phyloP scores from a whole-genome alignment of 1,140 invertebrate genomes.

The Lordiphosa stackelbergi region DNA sequence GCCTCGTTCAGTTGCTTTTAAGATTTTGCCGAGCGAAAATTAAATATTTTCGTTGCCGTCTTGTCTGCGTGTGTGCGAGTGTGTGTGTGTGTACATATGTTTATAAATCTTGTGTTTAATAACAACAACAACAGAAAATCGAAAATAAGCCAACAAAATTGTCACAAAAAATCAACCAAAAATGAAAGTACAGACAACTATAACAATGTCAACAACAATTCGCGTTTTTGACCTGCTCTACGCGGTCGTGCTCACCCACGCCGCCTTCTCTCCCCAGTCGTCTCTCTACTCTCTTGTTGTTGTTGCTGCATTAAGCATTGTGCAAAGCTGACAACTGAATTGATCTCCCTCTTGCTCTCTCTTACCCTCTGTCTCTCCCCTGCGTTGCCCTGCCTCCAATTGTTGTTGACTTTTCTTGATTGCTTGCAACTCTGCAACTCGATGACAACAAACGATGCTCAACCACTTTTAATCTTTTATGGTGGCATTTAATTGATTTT shows the following conservation, averaged over 20 bases:
- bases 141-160: slow-evolving; percentile 34
- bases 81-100: slow-evolving; percentile 23
- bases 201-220: slow-evolving; percentile 65
- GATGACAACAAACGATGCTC: too few relatives aligned
- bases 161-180: slow-evolving; percentile 29
- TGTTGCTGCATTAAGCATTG: slow-evolving; percentile 34
- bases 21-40: slow-evolving; percentile 76
- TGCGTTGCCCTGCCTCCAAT: background rate
- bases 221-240: slow-evolving; percentile 61
- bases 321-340: slow-evolving; percentile 30
- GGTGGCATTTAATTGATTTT: slow-evolving; percentile 63
- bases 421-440: slow-evolving; percentile 27
- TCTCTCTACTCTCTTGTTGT: slow-evolving; percentile 4
- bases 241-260: slow-evolving; percentile 39
- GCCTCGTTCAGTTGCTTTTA: slow-evolving; percentile 74
- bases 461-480: slow-evolving; percentile 17
- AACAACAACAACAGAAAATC: slow-evolving; percentile 27
- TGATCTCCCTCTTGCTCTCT: slow-evolving; percentile 9
- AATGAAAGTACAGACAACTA: slow-evolving; percentile 54
- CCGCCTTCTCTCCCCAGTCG: slow-evolving; percentile 14
- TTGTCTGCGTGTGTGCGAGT: slow-evolving; percentile 26
- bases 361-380: background rate
- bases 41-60: slow-evolving; percentile 42
- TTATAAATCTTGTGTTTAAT: slow-evolving; percentile 30
- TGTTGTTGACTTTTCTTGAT: slow-evolving; percentile 10